phyloP scores from a whole-genome alignment of 2,888 invertebrate species.

The Orchestes rusci region DNA sequence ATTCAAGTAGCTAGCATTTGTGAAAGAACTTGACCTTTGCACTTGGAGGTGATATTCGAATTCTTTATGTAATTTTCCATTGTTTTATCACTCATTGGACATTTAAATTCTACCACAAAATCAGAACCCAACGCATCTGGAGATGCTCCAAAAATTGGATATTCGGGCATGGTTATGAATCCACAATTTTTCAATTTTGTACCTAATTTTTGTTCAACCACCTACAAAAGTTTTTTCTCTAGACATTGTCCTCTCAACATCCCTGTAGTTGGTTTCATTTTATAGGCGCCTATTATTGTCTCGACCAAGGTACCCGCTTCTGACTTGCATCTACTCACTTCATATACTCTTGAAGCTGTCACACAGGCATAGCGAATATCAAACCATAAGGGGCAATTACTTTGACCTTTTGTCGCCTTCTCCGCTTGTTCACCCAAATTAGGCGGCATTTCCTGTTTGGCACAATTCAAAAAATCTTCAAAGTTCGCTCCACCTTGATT shows the following conservation, averaged over 20 bases:
- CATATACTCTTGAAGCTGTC: slow-evolving; percentile 21
- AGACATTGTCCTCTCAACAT: too few species aligned
- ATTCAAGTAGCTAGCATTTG: slow-evolving; percentile 24
- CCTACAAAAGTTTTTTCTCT: slow-evolving; percentile 1
- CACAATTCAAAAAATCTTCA: too few species aligned
- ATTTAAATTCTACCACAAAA: slow-evolving; percentile 31
- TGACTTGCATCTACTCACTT: slow-evolving; percentile 23
- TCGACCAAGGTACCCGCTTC: slow-evolving; percentile 25
- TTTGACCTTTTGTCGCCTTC: slow-evolving; percentile 7
- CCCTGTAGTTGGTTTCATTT: slow-evolving; percentile 1
- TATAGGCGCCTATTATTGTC: slow-evolving; percentile 25
- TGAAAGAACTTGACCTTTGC: slow-evolving; percentile 22
- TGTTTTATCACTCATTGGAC: slow-evolving; percentile 21
- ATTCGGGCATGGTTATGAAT: slow-evolving; percentile 10
- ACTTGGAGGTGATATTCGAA: slow-evolving; percentile 18
- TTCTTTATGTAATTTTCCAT: slow-evolving; percentile 4
- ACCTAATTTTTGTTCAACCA: background rate
- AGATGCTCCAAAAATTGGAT: slow-evolving; percentile 23
- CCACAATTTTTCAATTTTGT: slow-evolving; percentile 1
- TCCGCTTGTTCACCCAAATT: too few species aligned
- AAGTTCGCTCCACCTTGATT: too few species aligned
- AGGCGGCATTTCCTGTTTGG: too few species aligned
- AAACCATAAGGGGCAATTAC: slow-evolving; percentile 13
- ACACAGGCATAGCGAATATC: slow-evolving; percentile 19
- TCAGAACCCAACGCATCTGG: slow-evolving; percentile 21